A percentile compares a stretch with the other conserved stretches of the same genome.
Conservation (phyloP, 1,140 invertebrate genomes). For the Spodoptera litura region DNA sequence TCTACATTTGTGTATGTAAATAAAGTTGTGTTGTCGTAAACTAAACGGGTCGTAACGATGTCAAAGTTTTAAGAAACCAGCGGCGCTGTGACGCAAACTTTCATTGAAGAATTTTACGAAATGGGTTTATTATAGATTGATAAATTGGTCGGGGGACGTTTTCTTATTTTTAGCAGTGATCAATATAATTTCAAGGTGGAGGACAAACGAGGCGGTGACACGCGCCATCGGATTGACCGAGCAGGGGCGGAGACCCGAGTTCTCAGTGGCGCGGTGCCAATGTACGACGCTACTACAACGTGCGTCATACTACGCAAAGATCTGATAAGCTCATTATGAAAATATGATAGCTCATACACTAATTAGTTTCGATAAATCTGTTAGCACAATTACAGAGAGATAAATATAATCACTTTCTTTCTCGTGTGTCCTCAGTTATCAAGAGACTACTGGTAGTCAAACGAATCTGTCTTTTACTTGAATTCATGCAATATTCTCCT, state of each 20-base stretch:
- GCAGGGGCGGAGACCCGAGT: slow-evolving; percentile 56
- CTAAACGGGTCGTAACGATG: neutral
- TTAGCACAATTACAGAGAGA: neutral
- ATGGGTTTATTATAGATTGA: slow-evolving; percentile 16
- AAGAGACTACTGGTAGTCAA: no score
- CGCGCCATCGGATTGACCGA: slow-evolving; percentile 52
- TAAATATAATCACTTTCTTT: neutral
- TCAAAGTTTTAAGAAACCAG: neutral
- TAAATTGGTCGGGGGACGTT: slow-evolving; percentile 5
- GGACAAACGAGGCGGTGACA: slow-evolving; percentile 50
- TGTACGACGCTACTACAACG: slow-evolving; percentile 45
- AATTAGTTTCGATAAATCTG: slow-evolving; percentile 19
- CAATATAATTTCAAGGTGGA: slow-evolving; percentile 57
- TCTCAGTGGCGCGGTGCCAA: slow-evolving; percentile 63
- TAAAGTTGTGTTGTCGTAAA: neutral
- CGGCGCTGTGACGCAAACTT: slow-evolving; percentile 12
- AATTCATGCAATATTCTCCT: neutral
- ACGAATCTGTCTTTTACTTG: neutral
- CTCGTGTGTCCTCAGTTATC: no score
- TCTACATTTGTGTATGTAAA: slow-evolving; percentile 13
- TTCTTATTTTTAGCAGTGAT: slow-evolving; percentile 60
- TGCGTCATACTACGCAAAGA: slow-evolving; percentile 51
- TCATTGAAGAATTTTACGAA: slow-evolving; percentile 37
- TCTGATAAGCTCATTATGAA: slow-evolving; percentile 6
- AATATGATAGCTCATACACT: slow-evolving; percentile 6